Conservation (phyloP, 2,113 vertebrate genomes). For the Muntiacus muntjak region DNA sequence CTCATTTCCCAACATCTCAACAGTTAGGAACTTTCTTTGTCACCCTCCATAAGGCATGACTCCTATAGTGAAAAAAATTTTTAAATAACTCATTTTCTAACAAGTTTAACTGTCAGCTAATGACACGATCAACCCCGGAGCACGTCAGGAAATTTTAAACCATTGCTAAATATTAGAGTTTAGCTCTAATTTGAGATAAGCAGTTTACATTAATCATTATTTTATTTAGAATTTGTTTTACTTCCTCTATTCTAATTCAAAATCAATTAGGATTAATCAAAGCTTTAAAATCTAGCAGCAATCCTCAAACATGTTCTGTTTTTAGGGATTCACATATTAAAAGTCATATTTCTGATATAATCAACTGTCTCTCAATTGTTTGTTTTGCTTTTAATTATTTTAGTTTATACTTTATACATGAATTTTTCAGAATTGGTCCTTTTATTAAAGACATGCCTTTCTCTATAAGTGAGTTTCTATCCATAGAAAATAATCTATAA, state of each 20-base stretch:
- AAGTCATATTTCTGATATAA: not conserved
- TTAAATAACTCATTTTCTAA: not conserved
- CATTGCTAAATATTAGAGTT: not conserved
- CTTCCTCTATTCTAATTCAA: not conserved
- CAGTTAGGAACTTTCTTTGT: not conserved
- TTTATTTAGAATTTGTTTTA: not conserved
- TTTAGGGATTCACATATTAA: not conserved
- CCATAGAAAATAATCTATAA: not conserved
- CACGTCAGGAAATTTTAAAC: not conserved
- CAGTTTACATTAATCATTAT: not conserved
- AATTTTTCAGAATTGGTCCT: not conserved
- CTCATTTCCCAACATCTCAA: not conserved
- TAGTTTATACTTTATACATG: not conserved
- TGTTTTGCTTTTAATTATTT: not conserved
- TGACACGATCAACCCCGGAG: not conserved
- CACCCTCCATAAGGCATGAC: not conserved
- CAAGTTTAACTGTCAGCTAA: not conserved
- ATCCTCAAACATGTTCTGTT: not conserved
- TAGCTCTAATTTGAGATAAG: not conserved
- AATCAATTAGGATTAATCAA: not conserved
- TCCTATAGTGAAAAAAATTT: not conserved
- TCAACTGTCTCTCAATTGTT: not conserved
- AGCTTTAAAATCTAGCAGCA: not conserved
- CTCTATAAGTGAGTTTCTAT: not conserved
- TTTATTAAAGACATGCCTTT: not conserved